phyloP scores from a whole-genome alignment of 2,113 vertebrate species.

The Chiloscyllium plagiosum region DNA sequence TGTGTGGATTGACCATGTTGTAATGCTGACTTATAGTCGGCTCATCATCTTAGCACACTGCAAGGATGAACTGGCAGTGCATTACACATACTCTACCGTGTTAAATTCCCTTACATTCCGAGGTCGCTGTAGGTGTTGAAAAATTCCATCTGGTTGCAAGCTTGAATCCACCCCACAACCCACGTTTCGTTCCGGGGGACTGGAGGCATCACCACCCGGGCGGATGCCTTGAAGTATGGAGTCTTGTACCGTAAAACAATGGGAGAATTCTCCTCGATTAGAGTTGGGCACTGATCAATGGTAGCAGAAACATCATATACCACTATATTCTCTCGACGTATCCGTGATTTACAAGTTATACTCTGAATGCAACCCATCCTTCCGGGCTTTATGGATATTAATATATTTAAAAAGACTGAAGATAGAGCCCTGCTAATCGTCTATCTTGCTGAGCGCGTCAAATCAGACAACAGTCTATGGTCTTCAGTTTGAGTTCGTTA shows the following conservation, averaged over 20 bases:
- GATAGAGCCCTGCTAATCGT: neutral
- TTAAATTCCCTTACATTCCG: constrained; percentile 70
- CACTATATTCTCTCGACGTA: constrained; percentile 87
- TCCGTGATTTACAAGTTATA: constrained; percentile 87
- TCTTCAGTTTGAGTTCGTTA: constrained; percentile 25
- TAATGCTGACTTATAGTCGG: neutral
- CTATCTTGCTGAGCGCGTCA: neutral
- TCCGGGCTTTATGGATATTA: neutral
- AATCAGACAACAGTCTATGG: neutral
- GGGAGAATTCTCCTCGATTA: constrained; percentile 91
- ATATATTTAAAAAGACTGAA: neutral
- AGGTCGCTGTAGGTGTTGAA: constrained; percentile 94
- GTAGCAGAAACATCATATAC: constrained; percentile 88
- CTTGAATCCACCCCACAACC: constrained; percentile 97
- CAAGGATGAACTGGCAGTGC: neutral
- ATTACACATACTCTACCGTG: constrained; percentile 28
- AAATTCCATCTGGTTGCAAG: constrained; percentile 97
- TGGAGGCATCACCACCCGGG: constrained; percentile 85
- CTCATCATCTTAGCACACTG: neutral
- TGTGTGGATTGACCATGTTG: neutral
- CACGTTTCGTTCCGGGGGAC: constrained; percentile 86
- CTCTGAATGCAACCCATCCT: constrained; percentile 93
- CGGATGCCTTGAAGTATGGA: constrained; percentile 91
- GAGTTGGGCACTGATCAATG: constrained; percentile 85
- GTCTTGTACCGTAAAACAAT: constrained; percentile 95